A percentile compares a stretch with the other conserved stretches of the same genome.
Evolutionary conservation across 2,797 vertebrate species (phyloP).

Genomic region (Morus bassanus): DNA sequence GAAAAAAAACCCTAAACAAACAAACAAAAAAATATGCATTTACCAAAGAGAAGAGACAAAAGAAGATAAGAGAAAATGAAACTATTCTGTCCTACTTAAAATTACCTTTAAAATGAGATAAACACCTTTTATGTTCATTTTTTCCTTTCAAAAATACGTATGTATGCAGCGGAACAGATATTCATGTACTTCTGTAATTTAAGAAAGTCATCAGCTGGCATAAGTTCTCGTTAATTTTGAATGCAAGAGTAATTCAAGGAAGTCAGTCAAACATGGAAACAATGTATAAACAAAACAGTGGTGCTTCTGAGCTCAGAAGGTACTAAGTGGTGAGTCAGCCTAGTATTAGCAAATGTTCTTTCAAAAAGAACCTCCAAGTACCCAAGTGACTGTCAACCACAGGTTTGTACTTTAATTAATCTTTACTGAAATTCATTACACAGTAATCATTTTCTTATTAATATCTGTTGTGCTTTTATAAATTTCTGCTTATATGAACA

Average conservation of each 20-base stretch:
- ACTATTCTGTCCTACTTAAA: neutral
- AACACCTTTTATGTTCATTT: neutral
- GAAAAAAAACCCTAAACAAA: no score
- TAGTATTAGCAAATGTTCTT: neutral
- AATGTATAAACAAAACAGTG: neutral
- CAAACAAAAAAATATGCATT: neutral
- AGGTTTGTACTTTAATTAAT: neutral
- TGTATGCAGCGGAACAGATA: neutral
- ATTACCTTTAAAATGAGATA: neutral
- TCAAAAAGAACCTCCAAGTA: neutral
- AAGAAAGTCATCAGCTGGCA: neutral
- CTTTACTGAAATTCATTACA: neutral
- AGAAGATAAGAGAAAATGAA: neutral
- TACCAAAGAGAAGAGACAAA: neutral
- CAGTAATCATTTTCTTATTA: neutral
- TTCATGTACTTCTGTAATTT: neutral
- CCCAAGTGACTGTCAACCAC: neutral
- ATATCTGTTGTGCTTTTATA: neutral
- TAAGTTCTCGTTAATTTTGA: neutral
- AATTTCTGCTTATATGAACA: neutral
- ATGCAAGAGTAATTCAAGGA: neutral
- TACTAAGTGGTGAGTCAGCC: neutral
- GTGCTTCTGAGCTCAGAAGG: neutral
- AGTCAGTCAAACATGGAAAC: neutral
- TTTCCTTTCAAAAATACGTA: neutral